These are phyloP conservation scores for Prionailurus bengalensis DNA, from an alignment of 2,113 vertebrate genomes.

Conservation along the genomic window DNA sequence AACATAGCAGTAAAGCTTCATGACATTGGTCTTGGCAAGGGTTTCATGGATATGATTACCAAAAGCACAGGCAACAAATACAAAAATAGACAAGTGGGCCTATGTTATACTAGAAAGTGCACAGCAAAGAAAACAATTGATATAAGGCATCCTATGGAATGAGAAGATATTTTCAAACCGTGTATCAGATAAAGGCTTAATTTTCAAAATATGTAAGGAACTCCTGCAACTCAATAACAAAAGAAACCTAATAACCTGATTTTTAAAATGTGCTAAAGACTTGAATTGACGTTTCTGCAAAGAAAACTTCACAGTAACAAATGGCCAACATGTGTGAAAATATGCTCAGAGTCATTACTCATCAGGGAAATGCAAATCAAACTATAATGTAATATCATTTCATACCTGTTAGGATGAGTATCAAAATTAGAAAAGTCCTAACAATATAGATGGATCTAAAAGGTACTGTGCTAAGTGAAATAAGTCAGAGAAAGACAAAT, in stretches of 20 bases:
- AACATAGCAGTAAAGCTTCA: neutral
- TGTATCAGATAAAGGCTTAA: neutral
- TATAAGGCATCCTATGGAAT: neutral
- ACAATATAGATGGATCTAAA: neutral
- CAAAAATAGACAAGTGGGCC: neutral
- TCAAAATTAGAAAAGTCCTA: neutral
- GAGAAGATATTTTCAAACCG: neutral
- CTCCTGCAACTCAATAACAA: neutral
- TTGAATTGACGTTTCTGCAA: neutral
- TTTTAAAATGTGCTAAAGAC: neutral
- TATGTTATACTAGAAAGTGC: neutral
- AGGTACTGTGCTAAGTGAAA: too few species aligned
- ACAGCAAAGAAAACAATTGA: neutral
- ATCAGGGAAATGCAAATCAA: conserved; percentile 2
- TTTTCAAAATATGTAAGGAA: neutral
- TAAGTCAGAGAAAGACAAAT: neutral
- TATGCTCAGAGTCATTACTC: neutral
- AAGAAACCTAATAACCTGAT: neutral
- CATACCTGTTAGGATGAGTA: neutral
- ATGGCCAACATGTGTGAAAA: neutral
- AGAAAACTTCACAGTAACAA: neutral
- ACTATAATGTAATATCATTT: neutral
- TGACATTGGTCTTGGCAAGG: neutral
- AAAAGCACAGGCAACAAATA: neutral
- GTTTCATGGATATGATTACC: neutral